Conservation (phyloP, 2,888 invertebrate species). For the Cerastis leucographa region DNA sequence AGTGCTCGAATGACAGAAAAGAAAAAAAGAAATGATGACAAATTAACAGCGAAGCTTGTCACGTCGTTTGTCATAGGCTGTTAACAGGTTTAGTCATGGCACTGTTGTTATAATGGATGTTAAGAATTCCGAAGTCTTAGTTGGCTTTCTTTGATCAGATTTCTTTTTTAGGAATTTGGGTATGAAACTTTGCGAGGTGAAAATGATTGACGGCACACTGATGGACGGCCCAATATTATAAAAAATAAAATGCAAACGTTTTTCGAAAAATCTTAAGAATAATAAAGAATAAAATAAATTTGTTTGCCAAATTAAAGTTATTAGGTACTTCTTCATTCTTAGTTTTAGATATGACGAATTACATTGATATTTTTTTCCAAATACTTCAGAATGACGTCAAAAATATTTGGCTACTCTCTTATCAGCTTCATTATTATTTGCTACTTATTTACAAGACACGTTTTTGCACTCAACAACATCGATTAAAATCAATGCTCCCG, state of each 20-base stretch:
- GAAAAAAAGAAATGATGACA: conserved; percentile 69
- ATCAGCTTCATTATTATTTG: neutral
- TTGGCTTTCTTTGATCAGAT: conserved; percentile 49
- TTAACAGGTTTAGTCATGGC: conserved; percentile 68
- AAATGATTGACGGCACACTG: neutral
- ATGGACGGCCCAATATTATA: neutral
- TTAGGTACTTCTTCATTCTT: neutral
- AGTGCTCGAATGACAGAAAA: conserved; percentile 55
- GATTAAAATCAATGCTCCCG: conserved; percentile 21
- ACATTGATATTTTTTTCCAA: too few species aligned
- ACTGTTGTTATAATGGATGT: conserved; percentile 66
- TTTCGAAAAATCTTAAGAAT: neutral
- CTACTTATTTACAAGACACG: neutral
- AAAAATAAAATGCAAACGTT: fast-evolving
- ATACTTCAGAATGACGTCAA: neutral
- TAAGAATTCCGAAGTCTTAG: conserved; percentile 51
- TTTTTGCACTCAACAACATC: conserved; percentile 11
- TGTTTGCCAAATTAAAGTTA: neutral
- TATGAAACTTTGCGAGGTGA: neutral
- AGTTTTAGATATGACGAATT: neutral
- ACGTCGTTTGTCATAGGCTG: conserved; percentile 74
- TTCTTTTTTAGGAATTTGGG: conserved; percentile 14
- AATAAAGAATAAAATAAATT: neutral
- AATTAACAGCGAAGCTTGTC: conserved; percentile 73
- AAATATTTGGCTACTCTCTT: neutral